These are phyloP conservation scores for Halichondria panicea DNA, from an alignment of 37 sponge, comb jelly and placozoan species.

Conservation along the genomic window DNA sequence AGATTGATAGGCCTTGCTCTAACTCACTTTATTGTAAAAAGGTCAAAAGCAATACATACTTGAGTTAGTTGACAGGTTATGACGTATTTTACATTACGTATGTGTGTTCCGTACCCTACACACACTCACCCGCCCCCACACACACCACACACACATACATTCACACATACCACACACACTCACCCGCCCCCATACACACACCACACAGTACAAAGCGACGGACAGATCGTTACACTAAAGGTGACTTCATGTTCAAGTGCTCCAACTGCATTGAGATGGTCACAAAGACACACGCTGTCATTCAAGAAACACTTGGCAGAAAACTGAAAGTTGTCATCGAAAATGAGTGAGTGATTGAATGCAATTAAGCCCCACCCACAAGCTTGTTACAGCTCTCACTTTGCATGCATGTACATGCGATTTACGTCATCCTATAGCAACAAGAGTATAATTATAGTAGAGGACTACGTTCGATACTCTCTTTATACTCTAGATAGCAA, in stretches of 20 bases:
- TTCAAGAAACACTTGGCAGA: conserved; percentile 47
- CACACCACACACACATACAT: neutral
- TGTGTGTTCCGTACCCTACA: neutral
- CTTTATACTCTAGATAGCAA: no score
- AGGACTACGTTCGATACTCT: no score
- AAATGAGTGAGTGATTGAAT: conserved; percentile 51
- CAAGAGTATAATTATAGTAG: no score
- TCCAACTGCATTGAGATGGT: conserved; percentile 74
- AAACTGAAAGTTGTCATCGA: conserved; percentile 29
- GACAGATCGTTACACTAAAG: conserved; percentile 59
- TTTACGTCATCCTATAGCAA: no score
- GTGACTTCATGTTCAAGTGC: conserved; percentile 72
- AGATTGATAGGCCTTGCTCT: no score
- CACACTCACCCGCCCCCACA: conserved; percentile 2
- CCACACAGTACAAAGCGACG: conserved; percentile 25
- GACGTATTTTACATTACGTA: neutral
- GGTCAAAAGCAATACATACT: no score
- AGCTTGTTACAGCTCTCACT: no score
- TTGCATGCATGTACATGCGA: no score
- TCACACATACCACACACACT: neutral
- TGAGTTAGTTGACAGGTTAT: neutral
- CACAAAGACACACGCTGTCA: conserved; percentile 62
- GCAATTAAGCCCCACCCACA: no score
- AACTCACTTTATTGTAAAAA: no score
- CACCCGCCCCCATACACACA: neutral